A percentile compares a stretch with the other conserved stretches of the same genome.
phyloP scores from a whole-genome alignment of 2,888 invertebrate species.

The Mythimna vitellina region DNA sequence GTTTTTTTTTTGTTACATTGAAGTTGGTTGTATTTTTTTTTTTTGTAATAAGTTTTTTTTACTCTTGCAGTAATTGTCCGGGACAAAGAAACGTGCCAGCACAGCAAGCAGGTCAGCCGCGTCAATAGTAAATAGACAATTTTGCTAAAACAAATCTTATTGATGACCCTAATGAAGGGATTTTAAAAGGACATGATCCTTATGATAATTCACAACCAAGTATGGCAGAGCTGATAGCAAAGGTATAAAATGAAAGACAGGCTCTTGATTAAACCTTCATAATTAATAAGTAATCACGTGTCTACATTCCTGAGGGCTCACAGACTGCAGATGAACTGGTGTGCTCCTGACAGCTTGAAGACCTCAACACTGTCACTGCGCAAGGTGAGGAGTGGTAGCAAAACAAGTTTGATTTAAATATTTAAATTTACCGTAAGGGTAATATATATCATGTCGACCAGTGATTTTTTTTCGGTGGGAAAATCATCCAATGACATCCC shows the following conservation, averaged over 20 bases:
- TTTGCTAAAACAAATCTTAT: neutral
- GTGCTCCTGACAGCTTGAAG: constrained; percentile 71
- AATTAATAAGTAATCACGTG: constrained; percentile 58
- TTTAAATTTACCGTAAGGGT: neutral
- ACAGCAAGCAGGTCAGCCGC: too few species aligned
- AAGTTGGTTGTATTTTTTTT: too few species aligned
- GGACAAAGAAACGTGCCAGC: too few species aligned
- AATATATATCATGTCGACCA: too few species aligned
- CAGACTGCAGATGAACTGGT: constrained; percentile 65
- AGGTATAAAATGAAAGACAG: constrained; percentile 28
- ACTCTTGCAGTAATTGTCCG: too few species aligned
- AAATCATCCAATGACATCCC: too few species aligned
- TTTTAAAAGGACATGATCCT: neutral
- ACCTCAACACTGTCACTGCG: constrained; percentile 74
- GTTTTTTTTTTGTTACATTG: too few species aligned
- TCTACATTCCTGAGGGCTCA: constrained; percentile 51
- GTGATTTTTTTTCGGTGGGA: too few species aligned
- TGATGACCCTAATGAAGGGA: neutral
- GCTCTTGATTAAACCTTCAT: constrained; percentile 52
- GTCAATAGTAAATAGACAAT: neutral
- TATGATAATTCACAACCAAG: neutral
- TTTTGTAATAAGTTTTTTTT: too few species aligned
- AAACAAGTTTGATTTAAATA: constrained; percentile 16
- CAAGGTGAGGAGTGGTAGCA: constrained; percentile 73
- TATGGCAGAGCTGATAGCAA: constrained; percentile 2